Base-by-base conservation (phyloP, 2,888 invertebrate genomes). In the Macaria notata region DNA sequence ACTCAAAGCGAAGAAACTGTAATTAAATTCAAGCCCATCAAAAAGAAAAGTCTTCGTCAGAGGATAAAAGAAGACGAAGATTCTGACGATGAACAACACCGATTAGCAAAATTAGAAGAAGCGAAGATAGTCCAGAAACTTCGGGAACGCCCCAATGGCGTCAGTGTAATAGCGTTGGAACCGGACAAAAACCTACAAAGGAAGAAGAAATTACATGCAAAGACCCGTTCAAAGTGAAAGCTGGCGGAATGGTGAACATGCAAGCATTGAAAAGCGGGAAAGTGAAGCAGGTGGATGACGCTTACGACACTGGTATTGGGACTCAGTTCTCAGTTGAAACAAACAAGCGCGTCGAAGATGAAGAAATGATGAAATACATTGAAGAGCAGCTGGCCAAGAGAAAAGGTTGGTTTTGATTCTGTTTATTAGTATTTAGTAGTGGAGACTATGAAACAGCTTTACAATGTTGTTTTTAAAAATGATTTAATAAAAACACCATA, bases 261-360 rank as follows among this genome's bases (percentile, higher is more conserved):
- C 93, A 95, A 70, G 94, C 96, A 0, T 77, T 97, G 19, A 97
- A 97, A 83, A 94, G 94, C 69, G 95, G 96, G 0, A 95, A 96
- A 91, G 87, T 95, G 33, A 96, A 96, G 77, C 93, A 95, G 83
- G 94, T 94, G 0, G 98, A 98, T 61, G 98, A 98, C 81, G 96
- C 98, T 0, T 98, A 98, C 78, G 98, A 98, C 68, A 95, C 96
- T 9, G 97, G 97, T 0, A 98, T 99, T 53, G 98, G 98, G 19
- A 99, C 98, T 31, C 98, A 98, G 70, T 99, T 99, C 86, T 99
- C 99, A 9, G 98, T 98, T 0, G 99, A 99, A 90, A 99, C 99
- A 0, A 99, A 99, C 83, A 96, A 98, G 82, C 93, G 99, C 33
- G 99, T 99, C 79, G 99, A 99, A 92, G 99, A 99, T 85, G 98